Conservation (phyloP, 2,888 invertebrate species). For the Craniophora ligustri region DNA sequence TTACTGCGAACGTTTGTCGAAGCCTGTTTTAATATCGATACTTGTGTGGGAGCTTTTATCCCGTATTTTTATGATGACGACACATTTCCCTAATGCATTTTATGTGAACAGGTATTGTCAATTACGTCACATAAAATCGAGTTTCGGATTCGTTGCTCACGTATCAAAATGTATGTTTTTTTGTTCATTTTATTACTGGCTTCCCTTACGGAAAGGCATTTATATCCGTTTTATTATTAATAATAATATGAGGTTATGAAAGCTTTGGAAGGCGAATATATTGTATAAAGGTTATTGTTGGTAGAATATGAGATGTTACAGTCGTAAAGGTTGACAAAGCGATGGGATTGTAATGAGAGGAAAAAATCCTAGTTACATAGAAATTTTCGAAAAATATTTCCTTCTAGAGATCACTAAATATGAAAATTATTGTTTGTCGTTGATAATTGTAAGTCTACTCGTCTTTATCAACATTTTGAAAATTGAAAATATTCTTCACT, state of each 20-base stretch:
- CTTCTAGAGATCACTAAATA: not conserved
- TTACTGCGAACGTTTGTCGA: not conserved
- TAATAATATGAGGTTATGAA: conserved; percentile 26
- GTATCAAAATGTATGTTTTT: conserved; percentile 31
- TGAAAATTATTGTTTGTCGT: not conserved
- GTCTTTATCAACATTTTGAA: no score
- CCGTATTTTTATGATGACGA: conserved; percentile 38
- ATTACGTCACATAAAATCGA: conserved; percentile 43
- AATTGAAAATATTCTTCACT: no score
- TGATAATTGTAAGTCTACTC: no score
- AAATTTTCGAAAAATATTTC: not conserved
- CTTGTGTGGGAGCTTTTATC: conserved; percentile 31
- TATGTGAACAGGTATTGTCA: conserved; percentile 46
- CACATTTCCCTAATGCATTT: conserved; percentile 48
- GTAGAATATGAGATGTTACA: conserved; percentile 12
- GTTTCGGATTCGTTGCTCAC: conserved; percentile 26
- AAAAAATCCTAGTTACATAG: not conserved
- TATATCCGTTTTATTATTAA: conserved; percentile 40
- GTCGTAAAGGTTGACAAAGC: not conserved
- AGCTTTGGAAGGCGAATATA: conserved; percentile 14
- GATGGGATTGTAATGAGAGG: not conserved
- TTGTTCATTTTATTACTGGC: conserved; percentile 28
- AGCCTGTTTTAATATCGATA: conserved; percentile 6
- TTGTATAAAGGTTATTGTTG: conserved; percentile 24
- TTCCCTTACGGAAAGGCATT: conserved; percentile 19